Conservation (phyloP, 2,888 invertebrate genomes). For the Cataglyphis livida region DNA sequence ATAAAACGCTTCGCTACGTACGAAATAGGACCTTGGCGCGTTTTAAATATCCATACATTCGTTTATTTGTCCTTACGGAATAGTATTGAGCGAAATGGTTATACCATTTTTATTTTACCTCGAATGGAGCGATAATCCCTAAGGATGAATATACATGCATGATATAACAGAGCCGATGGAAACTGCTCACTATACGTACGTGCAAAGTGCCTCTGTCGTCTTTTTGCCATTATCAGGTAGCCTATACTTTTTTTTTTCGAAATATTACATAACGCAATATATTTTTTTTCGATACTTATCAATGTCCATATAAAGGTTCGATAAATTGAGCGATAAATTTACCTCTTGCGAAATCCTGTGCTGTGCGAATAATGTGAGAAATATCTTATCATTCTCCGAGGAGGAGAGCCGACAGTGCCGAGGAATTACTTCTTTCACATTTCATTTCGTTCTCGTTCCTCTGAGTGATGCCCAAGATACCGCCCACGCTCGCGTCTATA, state of each 20-base stretch:
- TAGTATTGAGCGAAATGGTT: constrained; percentile 42
- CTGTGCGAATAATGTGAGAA: constrained; percentile 58
- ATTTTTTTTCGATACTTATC: not conserved
- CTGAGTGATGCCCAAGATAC: constrained; percentile 81
- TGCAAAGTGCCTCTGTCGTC: constrained; percentile 27
- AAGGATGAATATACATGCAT: constrained; percentile 53
- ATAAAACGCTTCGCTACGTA: constrained; percentile 26
- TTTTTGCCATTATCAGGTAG: constrained; percentile 17
- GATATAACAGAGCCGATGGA: constrained; percentile 44
- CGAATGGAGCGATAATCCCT: constrained; percentile 51
- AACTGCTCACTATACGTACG: constrained; percentile 42
- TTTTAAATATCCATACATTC: constrained; percentile 51
- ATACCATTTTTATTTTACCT: constrained; percentile 47
- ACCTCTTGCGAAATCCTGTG: not conserved
- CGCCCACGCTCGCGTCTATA: constrained; percentile 75
- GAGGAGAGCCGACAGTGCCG: constrained; percentile 67
- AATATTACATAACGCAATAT: not conserved
- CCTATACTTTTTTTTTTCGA: constrained; percentile 24
- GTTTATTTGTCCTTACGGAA: constrained; percentile 53
- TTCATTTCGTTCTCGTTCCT: constrained; percentile 75
- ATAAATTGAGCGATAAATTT: not conserved
- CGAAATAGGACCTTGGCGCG: constrained; percentile 23
- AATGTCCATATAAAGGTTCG: not conserved
- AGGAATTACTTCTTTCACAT: constrained; percentile 80
- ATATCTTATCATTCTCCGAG: constrained; percentile 59